Conservation (phyloP, 2,797 vertebrate genomes). For the Anguilla obscura region DNA sequence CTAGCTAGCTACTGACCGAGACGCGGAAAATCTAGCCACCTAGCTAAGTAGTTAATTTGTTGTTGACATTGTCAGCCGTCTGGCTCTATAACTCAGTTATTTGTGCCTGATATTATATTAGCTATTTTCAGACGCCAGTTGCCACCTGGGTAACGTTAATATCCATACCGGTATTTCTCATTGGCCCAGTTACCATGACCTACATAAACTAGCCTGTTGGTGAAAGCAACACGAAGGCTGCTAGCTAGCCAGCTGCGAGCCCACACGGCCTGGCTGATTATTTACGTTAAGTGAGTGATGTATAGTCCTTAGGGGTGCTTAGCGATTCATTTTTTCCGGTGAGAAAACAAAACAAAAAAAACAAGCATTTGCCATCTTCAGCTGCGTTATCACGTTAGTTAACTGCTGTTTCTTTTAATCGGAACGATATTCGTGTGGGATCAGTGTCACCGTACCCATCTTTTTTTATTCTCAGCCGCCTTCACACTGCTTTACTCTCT, state of each 20-base stretch:
- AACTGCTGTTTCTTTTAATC: neutral
- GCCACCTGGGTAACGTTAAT: neutral
- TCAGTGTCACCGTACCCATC: too few relatives aligned
- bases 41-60: neutral
- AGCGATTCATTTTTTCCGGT: neutral
- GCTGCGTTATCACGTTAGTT: neutral
- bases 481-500: neutral
- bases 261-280: too few relatives aligned
- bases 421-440: too few relatives aligned
- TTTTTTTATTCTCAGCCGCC: neutral
- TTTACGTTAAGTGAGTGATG: too few relatives aligned
- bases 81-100: neutral
- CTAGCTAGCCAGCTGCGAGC: neutral
- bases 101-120: neutral
- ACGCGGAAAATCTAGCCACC: too few relatives aligned
- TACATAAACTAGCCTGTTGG: neutral
- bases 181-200: slow-evolving; percentile 12
- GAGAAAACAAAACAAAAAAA: too few relatives aligned
- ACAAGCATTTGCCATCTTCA: neutral
- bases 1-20: neutral
- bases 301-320: neutral
- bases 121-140: neutral
- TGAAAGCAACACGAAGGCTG: neutral
- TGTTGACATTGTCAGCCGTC: neutral
- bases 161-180: neutral